Evolutionary conservation across 2,113 vertebrate species (phyloP).

Genomic region (Alectura lathami): DNA sequence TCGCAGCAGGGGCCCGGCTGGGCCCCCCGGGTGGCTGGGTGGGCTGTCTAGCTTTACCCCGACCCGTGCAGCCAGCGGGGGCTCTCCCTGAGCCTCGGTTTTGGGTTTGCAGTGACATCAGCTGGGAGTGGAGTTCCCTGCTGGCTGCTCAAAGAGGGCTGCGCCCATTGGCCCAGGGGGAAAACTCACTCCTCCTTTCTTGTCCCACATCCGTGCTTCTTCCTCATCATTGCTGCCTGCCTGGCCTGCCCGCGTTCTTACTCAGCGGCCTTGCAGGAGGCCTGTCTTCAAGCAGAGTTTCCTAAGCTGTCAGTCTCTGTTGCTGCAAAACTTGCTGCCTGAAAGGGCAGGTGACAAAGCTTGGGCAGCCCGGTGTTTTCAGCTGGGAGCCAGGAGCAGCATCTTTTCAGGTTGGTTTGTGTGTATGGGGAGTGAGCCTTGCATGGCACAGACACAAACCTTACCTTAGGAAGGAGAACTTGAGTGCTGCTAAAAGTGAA

Average conservation of each 20-base stretch:
- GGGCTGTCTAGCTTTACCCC: too few species aligned
- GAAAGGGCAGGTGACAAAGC: neutral
- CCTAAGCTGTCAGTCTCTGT: too few species aligned
- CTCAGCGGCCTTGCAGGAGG: neutral
- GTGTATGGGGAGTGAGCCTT: neutral
- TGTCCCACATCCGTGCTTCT: slow-evolving; percentile 9
- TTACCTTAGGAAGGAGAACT: neutral
- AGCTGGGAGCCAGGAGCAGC: neutral
- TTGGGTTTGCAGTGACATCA: too few species aligned
- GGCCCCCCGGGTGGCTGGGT: too few species aligned
- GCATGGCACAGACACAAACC: accelerated
- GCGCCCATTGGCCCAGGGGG: neutral
- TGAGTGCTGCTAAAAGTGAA: neutral
- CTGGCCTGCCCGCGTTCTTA: neutral
- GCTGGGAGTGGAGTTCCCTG: neutral
- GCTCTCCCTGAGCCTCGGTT: too few species aligned
- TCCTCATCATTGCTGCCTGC: neutral
- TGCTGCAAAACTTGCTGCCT: neutral
- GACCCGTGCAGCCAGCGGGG: too few species aligned
- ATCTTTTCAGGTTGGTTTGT: neutral
- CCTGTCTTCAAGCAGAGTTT: neutral
- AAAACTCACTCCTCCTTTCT: neutral
- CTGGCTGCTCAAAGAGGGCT: neutral
- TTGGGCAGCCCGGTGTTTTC: neutral
- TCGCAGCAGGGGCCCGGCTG: too few species aligned